These are phyloP conservation scores for Trachelus iudaicus DNA, from an alignment of 2,888 invertebrate genomes.

Conservation along the genomic window DNA sequence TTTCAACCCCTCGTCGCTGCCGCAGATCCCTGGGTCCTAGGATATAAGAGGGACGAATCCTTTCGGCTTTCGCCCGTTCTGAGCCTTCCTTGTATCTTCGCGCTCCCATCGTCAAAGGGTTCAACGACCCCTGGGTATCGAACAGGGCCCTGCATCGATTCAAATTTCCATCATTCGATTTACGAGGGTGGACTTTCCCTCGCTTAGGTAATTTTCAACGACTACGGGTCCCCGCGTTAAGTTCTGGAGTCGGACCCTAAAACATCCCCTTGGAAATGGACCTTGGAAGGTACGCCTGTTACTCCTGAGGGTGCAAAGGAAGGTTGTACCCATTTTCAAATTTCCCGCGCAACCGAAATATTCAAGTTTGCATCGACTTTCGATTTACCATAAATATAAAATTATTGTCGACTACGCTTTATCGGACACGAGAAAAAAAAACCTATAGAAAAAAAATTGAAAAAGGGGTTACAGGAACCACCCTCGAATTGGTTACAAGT, in stretches of 20 bases:
- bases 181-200: neutral
- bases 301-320: too few species aligned
- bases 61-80: conserved; percentile 32
- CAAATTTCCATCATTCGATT: neutral
- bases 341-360: neutral
- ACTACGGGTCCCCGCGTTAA: neutral
- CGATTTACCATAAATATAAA: neutral
- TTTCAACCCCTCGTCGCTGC: conserved; percentile 48
- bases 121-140: conserved; percentile 20
- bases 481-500: neutral
- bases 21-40: conserved; percentile 40
- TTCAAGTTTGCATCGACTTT: neutral
- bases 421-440: too few species aligned
- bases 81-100: conserved; percentile 10
- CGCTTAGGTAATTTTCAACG: neutral
- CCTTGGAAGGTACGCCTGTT: neutral
- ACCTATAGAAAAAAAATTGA: neutral
- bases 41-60: conserved; percentile 40
- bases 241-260: neutral
- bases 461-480: neutral
- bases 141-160: neutral
- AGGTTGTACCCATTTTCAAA: neutral
- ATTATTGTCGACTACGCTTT: neutral
- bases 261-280: neutral
- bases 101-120: conserved; percentile 23